These are phyloP conservation scores for Notocelia uddmanniana DNA, from an alignment of 2,888 invertebrate genomes.

Conservation along the genomic window DNA sequence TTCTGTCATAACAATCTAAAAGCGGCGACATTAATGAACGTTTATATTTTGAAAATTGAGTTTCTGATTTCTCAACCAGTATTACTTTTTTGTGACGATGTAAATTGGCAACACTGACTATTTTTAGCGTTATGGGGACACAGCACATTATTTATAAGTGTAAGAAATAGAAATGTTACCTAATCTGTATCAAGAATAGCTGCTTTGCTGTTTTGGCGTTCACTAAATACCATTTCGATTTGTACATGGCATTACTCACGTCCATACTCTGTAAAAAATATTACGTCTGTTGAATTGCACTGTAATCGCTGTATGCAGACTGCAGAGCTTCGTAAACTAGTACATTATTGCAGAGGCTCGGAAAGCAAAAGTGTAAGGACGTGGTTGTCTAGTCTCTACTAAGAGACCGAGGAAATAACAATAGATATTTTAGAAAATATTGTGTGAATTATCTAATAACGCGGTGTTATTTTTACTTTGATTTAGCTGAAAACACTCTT, in stretches of 20 bases:
- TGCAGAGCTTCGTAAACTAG: no score
- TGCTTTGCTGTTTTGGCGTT: slow-evolving; percentile 56
- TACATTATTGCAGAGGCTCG: no score
- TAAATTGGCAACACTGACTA: not conserved
- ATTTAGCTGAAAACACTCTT: no score
- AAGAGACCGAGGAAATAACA: no score
- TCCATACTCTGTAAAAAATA: slow-evolving; percentile 59
- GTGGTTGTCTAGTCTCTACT: no score
- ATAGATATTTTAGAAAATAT: no score
- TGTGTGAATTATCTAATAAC: no score
- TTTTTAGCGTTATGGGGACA: not conserved
- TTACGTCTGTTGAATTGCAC: not conserved
- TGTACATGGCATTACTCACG: slow-evolving; percentile 63
- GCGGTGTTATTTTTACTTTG: no score
- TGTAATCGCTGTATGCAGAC: no score
- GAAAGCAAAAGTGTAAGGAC: no score
- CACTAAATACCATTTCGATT: slow-evolving; percentile 63
- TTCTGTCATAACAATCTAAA: not conserved
- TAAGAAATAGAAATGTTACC: slow-evolving; percentile 52
- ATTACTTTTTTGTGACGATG: not conserved
- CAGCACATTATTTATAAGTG: not conserved
- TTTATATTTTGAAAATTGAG: not conserved
- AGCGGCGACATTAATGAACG: not conserved
- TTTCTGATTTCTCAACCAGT: not conserved
- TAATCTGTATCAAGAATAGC: slow-evolving; percentile 60